Base-by-base conservation (phyloP, 2,888 invertebrate species). In the Geophilus truncorum region DNA sequence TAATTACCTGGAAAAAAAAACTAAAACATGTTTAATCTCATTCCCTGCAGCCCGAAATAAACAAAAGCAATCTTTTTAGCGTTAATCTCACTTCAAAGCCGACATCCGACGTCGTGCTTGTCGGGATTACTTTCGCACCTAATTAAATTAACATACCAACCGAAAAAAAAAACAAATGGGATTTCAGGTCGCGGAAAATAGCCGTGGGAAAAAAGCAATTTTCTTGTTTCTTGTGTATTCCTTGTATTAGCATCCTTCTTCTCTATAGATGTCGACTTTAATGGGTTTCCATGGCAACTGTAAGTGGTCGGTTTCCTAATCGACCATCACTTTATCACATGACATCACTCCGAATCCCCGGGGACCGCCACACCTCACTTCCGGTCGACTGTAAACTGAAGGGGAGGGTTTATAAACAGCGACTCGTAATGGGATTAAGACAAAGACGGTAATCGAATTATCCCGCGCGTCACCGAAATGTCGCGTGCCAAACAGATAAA, bases 271-370 rank as follows among this genome's bases (percentile, higher is more conserved):
- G 28, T 12, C 28, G 70, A 70, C 28, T 28, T 28, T 70, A 70
- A 70, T 70, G 25, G 28, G 70, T 70, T 70, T 3, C 70, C 28
- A 70, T 70, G 25, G 70, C 28, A 70, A 70, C 70, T 25, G 28
- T 70, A 70, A 70, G 70, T 70, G 70, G 70, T 70, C 70, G 70
- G 70, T 70, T 70, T 70, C 70, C 70, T 70, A 70, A 70, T 70
- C 25, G 70, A 70, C 70, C 70, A 25, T 70, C 70, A 70, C 9
- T 70, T 70, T 70, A 70, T 70, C 70, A 70, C 70, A 70, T 70
- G 70, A 70, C 70, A 28, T 70, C 70, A 70, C 70, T 70, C 28
- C n/a, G n/a, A 28, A 28, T 70, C 70, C 70, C 28, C 12, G n/a
- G 70, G 15, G 70, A 28, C 23, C 70, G 25, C 28, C 70, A 70